A percentile compares a stretch with the other conserved stretches of the same genome.
Conservation (phyloP, 1,140 invertebrate genomes). For the Drosophila pseudoananassae region DNA sequence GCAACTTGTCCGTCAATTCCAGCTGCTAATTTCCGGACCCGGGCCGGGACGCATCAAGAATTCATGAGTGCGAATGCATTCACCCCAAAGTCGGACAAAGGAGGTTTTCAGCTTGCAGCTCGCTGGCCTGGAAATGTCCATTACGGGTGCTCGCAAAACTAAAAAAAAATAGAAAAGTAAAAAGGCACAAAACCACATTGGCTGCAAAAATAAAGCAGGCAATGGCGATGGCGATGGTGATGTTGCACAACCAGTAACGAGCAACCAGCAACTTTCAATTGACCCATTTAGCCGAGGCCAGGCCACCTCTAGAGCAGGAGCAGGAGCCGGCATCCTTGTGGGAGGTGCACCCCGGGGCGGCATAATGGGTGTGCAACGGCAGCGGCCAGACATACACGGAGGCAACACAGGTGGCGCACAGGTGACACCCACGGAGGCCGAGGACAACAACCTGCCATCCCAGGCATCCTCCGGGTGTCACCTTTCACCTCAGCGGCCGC, state of each 20-base stretch:
- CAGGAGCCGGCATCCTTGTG: not conserved
- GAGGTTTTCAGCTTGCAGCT: not conserved
- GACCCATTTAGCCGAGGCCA: constrained; percentile 56
- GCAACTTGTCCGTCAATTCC: constrained; percentile 5
- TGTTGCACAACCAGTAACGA: constrained; percentile 2
- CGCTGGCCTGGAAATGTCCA: constrained; percentile 15
- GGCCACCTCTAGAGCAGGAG: not conserved
- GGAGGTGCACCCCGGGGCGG: not conserved
- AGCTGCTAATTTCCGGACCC: constrained; percentile 26
- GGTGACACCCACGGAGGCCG: constrained; percentile 37
- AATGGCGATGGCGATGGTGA: not conserved
- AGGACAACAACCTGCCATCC: constrained; percentile 72
- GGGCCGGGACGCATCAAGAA: constrained; percentile 13
- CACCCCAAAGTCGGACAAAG: constrained; percentile 12
- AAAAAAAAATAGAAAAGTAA: constrained; percentile 8
- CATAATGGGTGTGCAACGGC: constrained; percentile 56
- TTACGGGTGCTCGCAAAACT: constrained; percentile 1
- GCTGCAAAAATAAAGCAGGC: constrained; percentile 19
- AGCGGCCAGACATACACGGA: constrained; percentile 22
- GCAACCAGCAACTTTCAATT: constrained; percentile 50
- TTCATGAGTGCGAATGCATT: constrained; percentile 48
- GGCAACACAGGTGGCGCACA: constrained; percentile 7
- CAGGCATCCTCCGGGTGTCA: constrained; percentile 12
- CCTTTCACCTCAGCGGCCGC: constrained; percentile 22
- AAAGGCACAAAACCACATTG: constrained; percentile 22